These are phyloP conservation scores for Noctua janthe DNA, from an alignment of 2,888 invertebrate species.

Conservation along the genomic window DNA sequence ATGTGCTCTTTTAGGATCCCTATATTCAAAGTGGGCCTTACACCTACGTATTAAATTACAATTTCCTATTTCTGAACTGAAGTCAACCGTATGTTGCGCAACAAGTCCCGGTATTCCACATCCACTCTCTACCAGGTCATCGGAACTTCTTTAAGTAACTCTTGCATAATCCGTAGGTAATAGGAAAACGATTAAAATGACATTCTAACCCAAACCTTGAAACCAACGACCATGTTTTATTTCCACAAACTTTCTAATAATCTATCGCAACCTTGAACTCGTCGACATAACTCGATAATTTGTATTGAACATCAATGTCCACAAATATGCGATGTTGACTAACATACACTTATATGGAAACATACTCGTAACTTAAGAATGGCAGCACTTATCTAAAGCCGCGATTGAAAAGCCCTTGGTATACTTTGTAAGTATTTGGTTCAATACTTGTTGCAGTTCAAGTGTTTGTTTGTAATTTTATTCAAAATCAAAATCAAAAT, in stretches of 20 bases:
- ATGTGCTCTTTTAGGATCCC: not conserved
- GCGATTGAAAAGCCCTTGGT: not conserved
- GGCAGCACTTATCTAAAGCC: not conserved
- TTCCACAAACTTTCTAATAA: conserved; percentile 12
- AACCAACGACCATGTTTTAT: conserved; percentile 7
- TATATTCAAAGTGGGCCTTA: not conserved
- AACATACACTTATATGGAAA: conserved; percentile 2
- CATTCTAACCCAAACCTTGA: conserved; percentile 11
- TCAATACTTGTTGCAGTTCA: not conserved
- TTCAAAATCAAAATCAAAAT: too few species aligned
- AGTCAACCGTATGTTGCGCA: not conserved
- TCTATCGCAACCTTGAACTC: conserved; percentile 37
- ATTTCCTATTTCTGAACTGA: not conserved
- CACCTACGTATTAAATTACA: not conserved
- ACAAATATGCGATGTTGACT: not conserved
- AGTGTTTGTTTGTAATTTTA: not conserved
- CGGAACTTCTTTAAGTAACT: not conserved
- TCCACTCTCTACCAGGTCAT: not conserved
- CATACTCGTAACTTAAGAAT: not conserved
- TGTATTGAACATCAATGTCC: conserved; percentile 10
- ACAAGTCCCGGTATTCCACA: not conserved
- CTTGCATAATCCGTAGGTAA: not conserved
- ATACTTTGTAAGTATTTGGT: conserved; percentile 7
- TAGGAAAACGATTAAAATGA: not conserved
- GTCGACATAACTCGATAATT: not conserved